These are phyloP conservation scores for Vicugna pacos DNA, from an alignment of 2,113 vertebrate genomes.

Conservation along the genomic window DNA sequence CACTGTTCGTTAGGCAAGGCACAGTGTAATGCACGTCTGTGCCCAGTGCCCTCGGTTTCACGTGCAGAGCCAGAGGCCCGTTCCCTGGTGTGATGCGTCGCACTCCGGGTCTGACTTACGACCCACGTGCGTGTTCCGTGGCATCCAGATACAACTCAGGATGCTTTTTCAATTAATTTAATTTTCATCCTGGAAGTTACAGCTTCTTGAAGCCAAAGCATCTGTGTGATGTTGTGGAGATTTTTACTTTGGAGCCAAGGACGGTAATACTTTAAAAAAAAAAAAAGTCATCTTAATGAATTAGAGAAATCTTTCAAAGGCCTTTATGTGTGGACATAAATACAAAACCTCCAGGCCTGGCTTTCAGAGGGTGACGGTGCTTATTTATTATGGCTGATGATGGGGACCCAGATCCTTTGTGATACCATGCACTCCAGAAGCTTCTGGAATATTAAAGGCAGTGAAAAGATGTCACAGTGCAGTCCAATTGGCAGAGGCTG, in stretches of 20 bases:
- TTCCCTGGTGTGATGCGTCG: accelerated
- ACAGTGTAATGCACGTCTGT: neutral
- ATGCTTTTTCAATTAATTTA: neutral
- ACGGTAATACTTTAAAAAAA: neutral
- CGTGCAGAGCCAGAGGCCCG: too few species aligned
- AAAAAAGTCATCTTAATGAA: too few species aligned
- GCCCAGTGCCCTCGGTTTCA: neutral
- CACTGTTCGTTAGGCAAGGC: too few species aligned
- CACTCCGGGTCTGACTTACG: accelerated
- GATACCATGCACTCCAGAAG: neutral
- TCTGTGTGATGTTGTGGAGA: neutral
- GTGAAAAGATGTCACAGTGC: accelerated
- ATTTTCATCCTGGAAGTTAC: neutral
- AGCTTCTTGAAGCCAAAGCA: neutral
- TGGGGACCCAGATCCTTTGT: accelerated
- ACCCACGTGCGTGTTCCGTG: accelerated
- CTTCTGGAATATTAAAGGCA: accelerated
- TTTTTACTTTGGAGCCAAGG: neutral
- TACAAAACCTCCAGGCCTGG: neutral
- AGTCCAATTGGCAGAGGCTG: accelerated
- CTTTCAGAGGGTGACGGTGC: accelerated
- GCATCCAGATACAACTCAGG: accelerated
- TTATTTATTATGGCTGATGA: accelerated
- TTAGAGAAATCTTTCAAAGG: neutral
- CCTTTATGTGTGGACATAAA: neutral